These are phyloP conservation scores for Drosophila quinaria DNA, from an alignment of 2,888 invertebrate species.

Conservation along the genomic window DNA sequence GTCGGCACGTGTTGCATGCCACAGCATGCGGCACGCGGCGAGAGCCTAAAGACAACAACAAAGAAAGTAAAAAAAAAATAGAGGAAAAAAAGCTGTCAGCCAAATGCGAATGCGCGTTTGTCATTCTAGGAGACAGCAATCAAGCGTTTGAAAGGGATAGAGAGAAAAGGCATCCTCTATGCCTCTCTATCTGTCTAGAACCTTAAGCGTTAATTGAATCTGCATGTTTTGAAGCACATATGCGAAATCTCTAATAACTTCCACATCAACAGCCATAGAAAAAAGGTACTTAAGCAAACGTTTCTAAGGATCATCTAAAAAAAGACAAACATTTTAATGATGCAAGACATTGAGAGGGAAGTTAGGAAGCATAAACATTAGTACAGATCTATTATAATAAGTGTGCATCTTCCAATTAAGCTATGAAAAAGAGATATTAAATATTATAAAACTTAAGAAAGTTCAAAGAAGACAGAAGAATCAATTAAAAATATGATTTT, in stretches of 20 bases:
- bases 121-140: slow-evolving; percentile 61
- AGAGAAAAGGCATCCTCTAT: background rate
- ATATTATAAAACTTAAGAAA: background rate
- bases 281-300: background rate
- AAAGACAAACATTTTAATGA: slow-evolving; percentile 8
- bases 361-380: slow-evolving; percentile 4
- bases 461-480: background rate
- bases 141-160: slow-evolving; percentile 22
- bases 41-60: slow-evolving; percentile 33
- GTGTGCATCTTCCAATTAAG: background rate
- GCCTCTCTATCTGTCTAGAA: no score
- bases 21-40: slow-evolving; percentile 47
- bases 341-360: background rate
- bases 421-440: background rate
- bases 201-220: slow-evolving; percentile 59
- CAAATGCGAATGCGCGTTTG: slow-evolving; percentile 58
- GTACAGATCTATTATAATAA: background rate
- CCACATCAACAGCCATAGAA: background rate
- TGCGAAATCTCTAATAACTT: slow-evolving; percentile 36
- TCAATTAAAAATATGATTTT: no score
- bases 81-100: slow-evolving; percentile 62
- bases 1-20: slow-evolving; percentile 67
- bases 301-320: slow-evolving; percentile 1
- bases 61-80: slow-evolving; percentile 10
- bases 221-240: slow-evolving; percentile 36